Evolutionary conservation across 2,113 vertebrate species (phyloP), one percentile per base, ranked within the genome.

Genomic region (Clarias gariepinus): DNA sequence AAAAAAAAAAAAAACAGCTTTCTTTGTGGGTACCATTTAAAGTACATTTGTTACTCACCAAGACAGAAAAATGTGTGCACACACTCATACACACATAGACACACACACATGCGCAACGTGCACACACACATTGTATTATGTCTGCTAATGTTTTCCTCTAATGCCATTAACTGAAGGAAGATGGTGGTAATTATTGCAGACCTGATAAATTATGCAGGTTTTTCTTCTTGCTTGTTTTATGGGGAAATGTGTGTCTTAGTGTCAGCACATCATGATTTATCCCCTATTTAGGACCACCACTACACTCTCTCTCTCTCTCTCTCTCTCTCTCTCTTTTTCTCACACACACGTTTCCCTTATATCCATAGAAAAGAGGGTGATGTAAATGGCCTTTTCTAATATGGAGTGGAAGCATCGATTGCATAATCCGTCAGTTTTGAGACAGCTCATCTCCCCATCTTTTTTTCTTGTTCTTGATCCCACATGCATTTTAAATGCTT

Each of bases 141-240:
- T 47, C 52, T 86, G 82, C 86, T 91, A 85, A 91, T 88, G 86
- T 83, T 81, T 73, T 87, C 85, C 87, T 87, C 86, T 88, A 84
- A 55, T 77, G 77, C 92, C 92, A 95, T 93, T 92, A 93, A 91
- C 91, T 92, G 92, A 92, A 93, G 91, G 89, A 89, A 91, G 83
- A 47, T 69, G 90, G 87, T 78, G 66, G 88, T 85, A 89, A 88
- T 85, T 90, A 63, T 89, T 79, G 73, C 47, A 88, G 85, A 86
- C 57, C 80, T 92, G 84, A 92, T 94, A 78, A 94, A 94, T 95
- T 92, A 95, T 95, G 90, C 91, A 94, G 87, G 66, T 80, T 58
- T 19, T 84, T 86, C 86, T 85, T 76, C 74, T 77, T 85, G 86
- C 85, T 83, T 58, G 55, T 80, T 82, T 85, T 85, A 6, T 23